These are phyloP conservation scores for Dysdera silvatica DNA, from an alignment of 1,140 invertebrate genomes.

Conservation along the genomic window DNA sequence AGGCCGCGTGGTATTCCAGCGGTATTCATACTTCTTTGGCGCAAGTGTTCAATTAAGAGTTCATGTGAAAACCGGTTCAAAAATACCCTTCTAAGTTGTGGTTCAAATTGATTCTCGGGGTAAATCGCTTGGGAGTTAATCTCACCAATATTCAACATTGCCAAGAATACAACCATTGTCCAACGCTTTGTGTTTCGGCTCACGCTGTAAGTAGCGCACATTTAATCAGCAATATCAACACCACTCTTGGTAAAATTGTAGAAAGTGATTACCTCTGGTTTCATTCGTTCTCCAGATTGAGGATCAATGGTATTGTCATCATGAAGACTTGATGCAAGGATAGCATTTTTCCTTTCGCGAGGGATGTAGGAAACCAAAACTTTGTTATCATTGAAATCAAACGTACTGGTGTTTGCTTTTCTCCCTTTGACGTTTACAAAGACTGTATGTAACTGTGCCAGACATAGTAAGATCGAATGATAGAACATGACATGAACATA, in stretches of 20 bases:
- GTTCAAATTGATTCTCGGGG: not conserved
- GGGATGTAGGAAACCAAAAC: conserved; percentile 31
- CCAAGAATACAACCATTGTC: conserved; percentile 38
- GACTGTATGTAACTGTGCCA: conserved; percentile 19
- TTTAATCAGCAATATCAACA: conserved; percentile 46
- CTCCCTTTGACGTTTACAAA: not conserved
- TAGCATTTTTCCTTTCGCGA: conserved; percentile 31
- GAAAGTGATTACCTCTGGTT: conserved; percentile 43
- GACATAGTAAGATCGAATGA: no score
- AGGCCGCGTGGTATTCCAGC: no score
- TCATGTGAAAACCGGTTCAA: not conserved
- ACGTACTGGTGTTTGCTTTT: conserved; percentile 5
- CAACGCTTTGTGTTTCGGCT: conserved; percentile 40
- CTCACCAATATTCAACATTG: conserved; percentile 23
- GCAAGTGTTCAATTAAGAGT: not conserved
- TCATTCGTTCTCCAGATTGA: conserved; percentile 29
- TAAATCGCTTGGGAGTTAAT: conserved; percentile 15
- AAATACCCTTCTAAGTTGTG: not conserved
- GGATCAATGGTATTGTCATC: conserved; percentile 18
- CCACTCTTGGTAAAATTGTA: conserved; percentile 47
- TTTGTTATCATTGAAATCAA: conserved; percentile 18
- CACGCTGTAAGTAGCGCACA: conserved; percentile 39
- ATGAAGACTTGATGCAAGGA: conserved; percentile 31
- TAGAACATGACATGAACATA: no score
- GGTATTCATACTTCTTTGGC: not conserved